A percentile compares a stretch with the other conserved stretches of the same genome.
phyloP scores from a whole-genome alignment of 1,140 invertebrate genomes.

The Trichonephila inaurata region DNA sequence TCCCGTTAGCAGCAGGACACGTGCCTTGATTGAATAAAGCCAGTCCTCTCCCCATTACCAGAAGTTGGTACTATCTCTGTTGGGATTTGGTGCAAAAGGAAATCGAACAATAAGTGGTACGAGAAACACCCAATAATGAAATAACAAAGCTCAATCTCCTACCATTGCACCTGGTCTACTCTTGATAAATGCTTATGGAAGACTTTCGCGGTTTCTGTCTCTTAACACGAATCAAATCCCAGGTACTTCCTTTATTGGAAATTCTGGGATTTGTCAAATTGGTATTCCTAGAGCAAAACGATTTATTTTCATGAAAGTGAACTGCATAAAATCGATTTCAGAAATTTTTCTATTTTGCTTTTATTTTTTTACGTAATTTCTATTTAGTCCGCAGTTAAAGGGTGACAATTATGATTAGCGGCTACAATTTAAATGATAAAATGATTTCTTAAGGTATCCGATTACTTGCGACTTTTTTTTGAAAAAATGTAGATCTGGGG shows the following conservation, averaged over 20 bases:
- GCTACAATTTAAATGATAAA: too few species aligned
- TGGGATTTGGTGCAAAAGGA: conserved; percentile 53
- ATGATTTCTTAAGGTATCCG: too few species aligned
- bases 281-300: background rate
- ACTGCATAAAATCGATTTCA: too few species aligned
- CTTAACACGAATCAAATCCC: background rate
- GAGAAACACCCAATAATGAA: conserved; percentile 65
- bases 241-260: background rate
- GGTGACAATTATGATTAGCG: too few species aligned
- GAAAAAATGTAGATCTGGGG: too few species aligned
- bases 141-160: conserved; percentile 24
- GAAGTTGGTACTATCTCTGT: background rate
- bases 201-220: background rate
- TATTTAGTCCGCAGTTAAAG: too few species aligned
- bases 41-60: conserved; percentile 22
- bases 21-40: conserved; percentile 59
- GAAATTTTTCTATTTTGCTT: too few species aligned
- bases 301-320: background rate
- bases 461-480: too few species aligned
- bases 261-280: background rate
- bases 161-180: conserved; percentile 44
- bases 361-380: too few species aligned
- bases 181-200: conserved; percentile 39
- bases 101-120: conserved; percentile 36
- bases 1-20: background rate